Evolutionary conservation across 2,113 vertebrate genomes (phyloP).

Genomic region (Aegypius monachus): DNA sequence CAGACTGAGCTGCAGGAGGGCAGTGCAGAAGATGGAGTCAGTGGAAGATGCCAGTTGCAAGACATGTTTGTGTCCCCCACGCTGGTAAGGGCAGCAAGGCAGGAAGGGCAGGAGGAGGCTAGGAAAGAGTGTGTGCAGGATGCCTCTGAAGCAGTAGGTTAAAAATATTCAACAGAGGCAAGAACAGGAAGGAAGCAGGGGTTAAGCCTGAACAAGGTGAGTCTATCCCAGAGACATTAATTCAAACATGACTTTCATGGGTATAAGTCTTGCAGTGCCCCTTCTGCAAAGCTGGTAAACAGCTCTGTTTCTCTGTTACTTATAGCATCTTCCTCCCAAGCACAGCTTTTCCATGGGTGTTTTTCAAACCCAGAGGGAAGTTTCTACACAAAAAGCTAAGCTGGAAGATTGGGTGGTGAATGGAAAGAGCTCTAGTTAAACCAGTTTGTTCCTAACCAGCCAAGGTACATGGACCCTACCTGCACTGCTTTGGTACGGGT

Average conservation of each 20-base stretch:
- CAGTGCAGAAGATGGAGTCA: background rate
- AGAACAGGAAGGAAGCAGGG: constrained; percentile 70
- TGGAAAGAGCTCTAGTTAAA: background rate
- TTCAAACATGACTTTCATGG: background rate
- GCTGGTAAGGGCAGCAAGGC: background rate
- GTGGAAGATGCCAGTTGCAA: background rate
- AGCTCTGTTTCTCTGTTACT: background rate
- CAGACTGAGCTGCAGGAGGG: background rate
- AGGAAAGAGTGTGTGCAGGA: background rate
- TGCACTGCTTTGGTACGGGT: background rate
- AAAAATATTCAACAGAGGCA: constrained; percentile 62
- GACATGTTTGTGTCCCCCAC: fast-evolving
- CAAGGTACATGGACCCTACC: background rate
- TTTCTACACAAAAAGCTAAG: background rate
- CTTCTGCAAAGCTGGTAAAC: background rate
- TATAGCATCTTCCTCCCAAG: background rate
- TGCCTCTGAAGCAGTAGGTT: background rate
- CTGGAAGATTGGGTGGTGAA: background rate
- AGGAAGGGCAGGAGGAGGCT: background rate
- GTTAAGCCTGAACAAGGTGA: background rate
- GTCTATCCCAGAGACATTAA: background rate
- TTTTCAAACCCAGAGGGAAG: background rate
- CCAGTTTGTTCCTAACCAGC: background rate
- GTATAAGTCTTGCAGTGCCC: background rate
- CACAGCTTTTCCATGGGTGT: background rate